Evolutionary conservation across 2,113 vertebrate genomes (phyloP).

Genomic region (Rhineura floridana): DNA sequence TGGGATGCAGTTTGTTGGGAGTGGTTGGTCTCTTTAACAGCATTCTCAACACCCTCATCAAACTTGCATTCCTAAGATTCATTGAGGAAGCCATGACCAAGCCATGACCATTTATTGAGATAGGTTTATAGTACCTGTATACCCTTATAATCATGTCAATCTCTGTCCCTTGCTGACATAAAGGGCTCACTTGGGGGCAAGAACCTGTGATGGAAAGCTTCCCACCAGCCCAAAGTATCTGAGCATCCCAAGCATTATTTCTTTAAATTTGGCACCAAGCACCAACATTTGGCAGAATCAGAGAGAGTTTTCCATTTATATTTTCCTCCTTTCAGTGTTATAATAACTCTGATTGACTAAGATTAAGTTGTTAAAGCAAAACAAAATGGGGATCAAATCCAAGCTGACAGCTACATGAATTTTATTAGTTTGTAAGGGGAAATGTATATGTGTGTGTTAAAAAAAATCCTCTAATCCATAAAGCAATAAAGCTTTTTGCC

Average conservation of each 20-base stretch:
- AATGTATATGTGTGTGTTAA: constrained; percentile 30
- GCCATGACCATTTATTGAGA: no score
- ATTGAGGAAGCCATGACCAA: no score
- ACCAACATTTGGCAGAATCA: not conserved
- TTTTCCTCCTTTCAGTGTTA: constrained; percentile 32
- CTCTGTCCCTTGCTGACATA: not conserved
- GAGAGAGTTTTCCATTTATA: not conserved
- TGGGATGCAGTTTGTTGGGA: no score
- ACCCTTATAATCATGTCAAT: not conserved
- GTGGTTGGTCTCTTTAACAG: no score
- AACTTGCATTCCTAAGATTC: no score
- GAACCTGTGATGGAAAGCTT: not conserved
- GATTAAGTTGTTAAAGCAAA: constrained; percentile 60
- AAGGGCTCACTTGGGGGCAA: not conserved
- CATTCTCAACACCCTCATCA: no score
- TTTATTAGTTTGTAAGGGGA: constrained; percentile 64
- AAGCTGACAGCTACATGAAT: constrained; percentile 66
- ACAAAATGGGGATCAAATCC: constrained; percentile 70
- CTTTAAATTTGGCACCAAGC: not conserved
- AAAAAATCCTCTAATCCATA: constrained; percentile 66
- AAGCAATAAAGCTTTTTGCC: constrained; percentile 70
- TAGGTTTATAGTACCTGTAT: no score
- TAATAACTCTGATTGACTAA: constrained; percentile 65
- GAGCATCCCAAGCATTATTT: not conserved
- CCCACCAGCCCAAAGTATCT: not conserved